Percentiles rank a stretch among this genome's conserved stretches.
These are phyloP conservation scores for Andrena bucephala DNA, from an alignment of 2,888 invertebrate genomes.

Conservation along the genomic window DNA sequence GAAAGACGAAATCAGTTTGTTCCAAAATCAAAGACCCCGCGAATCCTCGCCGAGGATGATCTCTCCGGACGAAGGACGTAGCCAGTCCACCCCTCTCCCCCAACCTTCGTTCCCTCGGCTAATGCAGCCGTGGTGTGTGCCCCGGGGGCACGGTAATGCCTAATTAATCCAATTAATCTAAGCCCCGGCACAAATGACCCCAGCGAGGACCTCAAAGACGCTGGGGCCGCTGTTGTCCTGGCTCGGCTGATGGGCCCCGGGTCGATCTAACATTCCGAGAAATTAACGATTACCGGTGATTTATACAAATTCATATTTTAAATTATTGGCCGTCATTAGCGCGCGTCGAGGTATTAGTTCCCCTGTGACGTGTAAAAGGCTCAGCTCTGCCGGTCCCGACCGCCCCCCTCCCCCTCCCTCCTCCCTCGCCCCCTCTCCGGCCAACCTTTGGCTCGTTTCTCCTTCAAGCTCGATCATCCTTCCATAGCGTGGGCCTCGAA, in stretches of 20 bases:
- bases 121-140: conserved; percentile 80
- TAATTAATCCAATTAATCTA: conserved; percentile 85
- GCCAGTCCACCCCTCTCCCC: conserved; percentile 49
- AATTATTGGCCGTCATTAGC: conserved; percentile 85
- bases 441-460: conserved; percentile 60
- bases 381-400: conserved; percentile 44
- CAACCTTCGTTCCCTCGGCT: conserved; percentile 70
- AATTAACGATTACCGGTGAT: conserved; percentile 85
- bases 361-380: conserved; percentile 76
- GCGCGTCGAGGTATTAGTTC: conserved; percentile 79
- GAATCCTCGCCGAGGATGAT: conserved; percentile 62
- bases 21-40: conserved; percentile 70
- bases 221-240: conserved; percentile 68
- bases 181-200: conserved; percentile 84
- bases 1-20: conserved; percentile 66
- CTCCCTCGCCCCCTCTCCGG: neutral
- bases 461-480: conserved; percentile 69
- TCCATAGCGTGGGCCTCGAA: conserved; percentile 70
- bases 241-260: conserved; percentile 81
- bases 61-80: conserved; percentile 67
- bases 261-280: conserved; percentile 84
- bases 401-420: neutral
- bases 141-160: conserved; percentile 83
- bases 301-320: conserved; percentile 85
- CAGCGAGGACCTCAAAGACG: conserved; percentile 76